Evolutionary conservation across 2,888 invertebrate species (phyloP).

Genomic region (Poecilobothrus nobilitatus): DNA sequence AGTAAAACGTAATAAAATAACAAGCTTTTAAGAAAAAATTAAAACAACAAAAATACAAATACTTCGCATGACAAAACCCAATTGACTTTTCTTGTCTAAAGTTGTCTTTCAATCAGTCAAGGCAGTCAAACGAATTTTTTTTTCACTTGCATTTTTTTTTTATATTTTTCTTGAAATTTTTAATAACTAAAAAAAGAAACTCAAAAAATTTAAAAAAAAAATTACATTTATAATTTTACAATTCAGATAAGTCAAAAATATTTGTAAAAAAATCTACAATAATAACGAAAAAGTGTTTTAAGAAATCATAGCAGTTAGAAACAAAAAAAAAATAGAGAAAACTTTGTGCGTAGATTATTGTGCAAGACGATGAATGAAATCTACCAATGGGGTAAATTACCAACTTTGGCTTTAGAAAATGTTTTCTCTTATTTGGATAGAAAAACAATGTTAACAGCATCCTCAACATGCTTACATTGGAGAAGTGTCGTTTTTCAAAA

Average conservation of each 20-base stretch:
- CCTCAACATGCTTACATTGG: slow-evolving; percentile 51
- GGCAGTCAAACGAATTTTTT: background rate
- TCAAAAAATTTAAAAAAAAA: too few relatives aligned
- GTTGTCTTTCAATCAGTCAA: background rate
- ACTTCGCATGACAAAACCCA: background rate
- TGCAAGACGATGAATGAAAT: slow-evolving; percentile 23
- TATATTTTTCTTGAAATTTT: background rate
- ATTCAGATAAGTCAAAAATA: background rate
- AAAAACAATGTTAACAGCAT: slow-evolving; percentile 47
- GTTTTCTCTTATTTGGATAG: slow-evolving; percentile 42
- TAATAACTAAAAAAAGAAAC: background rate
- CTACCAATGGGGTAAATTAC: slow-evolving; percentile 39
- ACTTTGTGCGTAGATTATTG: background rate
- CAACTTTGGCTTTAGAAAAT: slow-evolving; percentile 45
- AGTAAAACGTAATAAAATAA: background rate
- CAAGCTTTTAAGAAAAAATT: background rate
- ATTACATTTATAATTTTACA: too few relatives aligned
- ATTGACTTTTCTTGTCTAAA: background rate
- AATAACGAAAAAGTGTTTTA: slow-evolving; percentile 14
- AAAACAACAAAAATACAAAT: background rate
- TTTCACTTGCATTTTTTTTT: background rate
- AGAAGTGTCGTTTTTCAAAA: slow-evolving; percentile 45
- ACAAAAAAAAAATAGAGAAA: slow-evolving; percentile 17
- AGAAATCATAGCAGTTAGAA: slow-evolving; percentile 5
- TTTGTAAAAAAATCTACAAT: background rate